Evolutionary conservation across 2,797 vertebrate genomes (phyloP), one percentile per base, ranked within the genome.

Genomic region (Syngnathus rostellatus): DNA sequence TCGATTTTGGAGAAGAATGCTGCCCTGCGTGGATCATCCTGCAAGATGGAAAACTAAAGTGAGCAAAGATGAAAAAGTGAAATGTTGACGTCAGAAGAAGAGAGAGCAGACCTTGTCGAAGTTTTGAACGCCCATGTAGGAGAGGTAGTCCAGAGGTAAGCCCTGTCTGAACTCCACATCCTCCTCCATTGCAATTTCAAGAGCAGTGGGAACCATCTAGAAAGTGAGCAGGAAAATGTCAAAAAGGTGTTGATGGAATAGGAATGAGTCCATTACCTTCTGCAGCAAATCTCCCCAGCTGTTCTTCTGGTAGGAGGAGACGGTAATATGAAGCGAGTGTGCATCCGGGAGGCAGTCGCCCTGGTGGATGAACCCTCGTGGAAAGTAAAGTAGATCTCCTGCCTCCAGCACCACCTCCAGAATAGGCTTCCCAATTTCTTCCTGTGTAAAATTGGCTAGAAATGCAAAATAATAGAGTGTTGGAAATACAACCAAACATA

Each of bases 281-380:
- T 92, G 90, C 31, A 99, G 79, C 57, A 99, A 88, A 78, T 95
- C 91, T 4, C 93, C 95, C 95, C 95, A 99, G 71, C 93, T 92
- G 86, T 98, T 98, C 78, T 89, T 94, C 91, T 99, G 97, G 82
- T 85, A 96, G 0, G 95, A 95, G 43, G 97, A 99, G 79, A 99
- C 72, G 0, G 97, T 99, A 80, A 99, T 88, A 82, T 99, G 97
- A 60, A 99, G 88, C 0, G 97, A 99, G 79, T 99, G 95, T 0
- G 81, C 74, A 0, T 94, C 92, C 0, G 94, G 91, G 41, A 95
- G 91, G 68, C 95, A 98, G 73, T 92, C 66, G 0, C 92, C 97
- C 83, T 99, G 96, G 80, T 99, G 97, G 81, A 98, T 92, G 82
- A 97, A 98, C 19, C 97, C 97, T 0, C 97, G 88, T 0, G 97